A percentile compares a stretch with the other conserved stretches of the same genome.
Evolutionary conservation across 2,888 invertebrate species (phyloP).

Genomic region (Lymantria dispar): DNA sequence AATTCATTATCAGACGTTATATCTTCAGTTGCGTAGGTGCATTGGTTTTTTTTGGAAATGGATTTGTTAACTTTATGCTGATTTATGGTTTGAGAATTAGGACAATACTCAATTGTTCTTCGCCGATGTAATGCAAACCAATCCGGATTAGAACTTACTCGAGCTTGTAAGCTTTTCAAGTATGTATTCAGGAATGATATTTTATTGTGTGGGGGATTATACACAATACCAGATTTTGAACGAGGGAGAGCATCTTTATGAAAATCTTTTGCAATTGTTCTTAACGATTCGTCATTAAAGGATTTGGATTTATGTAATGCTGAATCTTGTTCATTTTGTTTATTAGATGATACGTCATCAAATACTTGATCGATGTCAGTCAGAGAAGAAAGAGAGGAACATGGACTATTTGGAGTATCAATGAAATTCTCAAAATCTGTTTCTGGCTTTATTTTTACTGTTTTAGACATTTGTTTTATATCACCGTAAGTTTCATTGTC

Average conservation of each 20-base stretch:
- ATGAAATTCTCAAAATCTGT: conserved; percentile 33
- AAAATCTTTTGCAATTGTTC: conserved; percentile 38
- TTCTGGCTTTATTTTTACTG: conserved; percentile 29
- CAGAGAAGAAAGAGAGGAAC: conserved; percentile 46
- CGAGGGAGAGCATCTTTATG: conserved; percentile 50
- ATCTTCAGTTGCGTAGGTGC: conserved; percentile 45
- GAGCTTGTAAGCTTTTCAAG: conserved; percentile 74
- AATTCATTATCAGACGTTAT: conserved; percentile 65
- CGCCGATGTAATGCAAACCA: conserved; percentile 63
- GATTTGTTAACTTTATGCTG: conserved; percentile 46
- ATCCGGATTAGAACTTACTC: conserved; percentile 67
- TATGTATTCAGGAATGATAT: conserved; percentile 78
- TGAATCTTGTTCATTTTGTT: conserved; percentile 46
- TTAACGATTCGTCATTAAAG: conserved; percentile 55
- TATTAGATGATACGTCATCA: conserved; percentile 39
- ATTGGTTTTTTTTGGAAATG: conserved; percentile 41
- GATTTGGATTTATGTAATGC: conserved; percentile 70
- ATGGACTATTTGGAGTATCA: conserved; percentile 34
- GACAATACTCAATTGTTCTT: conserved; percentile 51
- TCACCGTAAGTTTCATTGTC: conserved; percentile 71
- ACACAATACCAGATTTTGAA: conserved; percentile 66
- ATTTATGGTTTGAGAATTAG: conserved; percentile 43
- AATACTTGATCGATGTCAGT: conserved; percentile 44
- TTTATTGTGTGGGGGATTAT: conserved; percentile 69
- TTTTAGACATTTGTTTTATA: conserved; percentile 39